Evolutionary conservation across 2,113 vertebrate species (phyloP), one percentile per base, ranked within the genome.

Genomic region (Pterocles orientalis): DNA sequence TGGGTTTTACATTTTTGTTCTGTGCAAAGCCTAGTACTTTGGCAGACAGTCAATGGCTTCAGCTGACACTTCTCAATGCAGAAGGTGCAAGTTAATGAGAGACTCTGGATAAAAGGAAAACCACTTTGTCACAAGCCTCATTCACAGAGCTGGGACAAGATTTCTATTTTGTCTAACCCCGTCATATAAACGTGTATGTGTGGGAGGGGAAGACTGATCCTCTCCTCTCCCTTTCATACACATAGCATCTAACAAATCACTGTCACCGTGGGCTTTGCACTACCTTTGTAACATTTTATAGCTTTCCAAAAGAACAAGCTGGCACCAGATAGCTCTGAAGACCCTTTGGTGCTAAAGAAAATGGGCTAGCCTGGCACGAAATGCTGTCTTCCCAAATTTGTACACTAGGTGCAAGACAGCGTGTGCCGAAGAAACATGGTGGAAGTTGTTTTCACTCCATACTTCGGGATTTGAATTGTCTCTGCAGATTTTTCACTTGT

Each of bases 21-120:
- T 3, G 57, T 69, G 82, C 64, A 94, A 95, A 93, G 88, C 69
- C 68, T 71, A 43, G 71, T 75, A 47, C 90, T 96, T 93, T 96
- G 95, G 95, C 92, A 64, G 88, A 56, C 70, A 91, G 53, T 96
- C 93, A 96, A 88, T 85, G 92, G 73, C 70, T 95, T 96, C 94
- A 80, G 85, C 87, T 95, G 93, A 97, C 90, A 88, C 36, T 94
- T 86, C 92, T 93, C 82, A 90, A 25, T 93, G 94, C 57, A 84
- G 71, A 95, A 95, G 93, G 94, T 95, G 86, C 88, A 96, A 96
- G 88, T 91, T 91, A 96, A 95, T 88, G 81, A 95, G 87, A 76
- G 57, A 51, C 39, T 54, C 51, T 64, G 82, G 78, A 88, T 90
- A 75, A 93, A 97, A 93, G 70, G 51, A 91, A 95, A 95, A 66